Base-by-base conservation (phyloP, 1,140 invertebrate genomes). In the Holotrichia oblita region DNA sequence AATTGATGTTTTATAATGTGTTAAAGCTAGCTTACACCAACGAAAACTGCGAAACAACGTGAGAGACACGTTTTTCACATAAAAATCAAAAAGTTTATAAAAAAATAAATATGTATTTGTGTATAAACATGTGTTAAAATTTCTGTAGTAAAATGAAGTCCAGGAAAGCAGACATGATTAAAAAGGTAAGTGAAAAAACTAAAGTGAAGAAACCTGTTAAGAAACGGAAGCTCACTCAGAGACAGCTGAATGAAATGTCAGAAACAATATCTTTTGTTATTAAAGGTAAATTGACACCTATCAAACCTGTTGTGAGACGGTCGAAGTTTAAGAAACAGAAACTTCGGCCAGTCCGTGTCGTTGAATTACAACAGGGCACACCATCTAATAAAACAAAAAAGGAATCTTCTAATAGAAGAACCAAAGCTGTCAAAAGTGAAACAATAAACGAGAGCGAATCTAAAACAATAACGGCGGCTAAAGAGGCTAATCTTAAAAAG, bases 221-320 rank as follows among this genome's bases (percentile, higher is more conserved):
- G 42, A 87, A 87, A 80, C 77, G 78, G 6, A 76, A 76, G 40
- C 44, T 77, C 6, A 55, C 40, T 34, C 12, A 61, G 59, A 40
- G 27, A 69, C 12, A 77, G 24, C 40, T 72, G 59, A 55, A 83
- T 64, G 79, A 81, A 42, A 82, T 86, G 27, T 82, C 83, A 0
- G 86, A 86, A 75, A 86, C 86, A n/a, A 87, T 86, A 76, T 82
- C 84, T 3, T 86, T 84, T 77, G 85, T 86, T 10, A 85, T 86
- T 10, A 84, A 85, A 22, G 86, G 87, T 4, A 87, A 88, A 80
- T 73, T 85, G 40, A 83, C 85, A 78, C 81, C 83, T 34, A 75
- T 79, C 81, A 86, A 82, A 86, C 87, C 77, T 83, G 86, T 10
- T 44, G 76, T 17, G 73, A 41, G 61, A 9, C 42, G 75, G 64